Evolutionary conservation across 1,140 invertebrate genomes (phyloP).

Genomic region (Trachelipus rathkii): DNA sequence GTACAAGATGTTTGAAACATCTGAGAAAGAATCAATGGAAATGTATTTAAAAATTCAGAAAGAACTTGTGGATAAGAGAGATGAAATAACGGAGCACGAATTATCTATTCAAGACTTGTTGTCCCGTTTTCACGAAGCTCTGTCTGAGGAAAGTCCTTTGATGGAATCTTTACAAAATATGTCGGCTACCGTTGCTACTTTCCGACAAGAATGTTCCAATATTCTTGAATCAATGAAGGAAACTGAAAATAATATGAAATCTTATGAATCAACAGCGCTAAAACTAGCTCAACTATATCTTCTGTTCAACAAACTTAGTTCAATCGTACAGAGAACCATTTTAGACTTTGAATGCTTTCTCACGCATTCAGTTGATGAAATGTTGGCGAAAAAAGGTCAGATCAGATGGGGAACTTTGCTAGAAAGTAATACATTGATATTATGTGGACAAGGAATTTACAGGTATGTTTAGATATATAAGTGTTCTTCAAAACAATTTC

Average conservation of each 20-base stretch:
- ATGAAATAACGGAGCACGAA: constrained; percentile 30
- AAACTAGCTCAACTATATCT: constrained; percentile 33
- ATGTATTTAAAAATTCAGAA: constrained; percentile 29
- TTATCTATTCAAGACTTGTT: constrained; percentile 28
- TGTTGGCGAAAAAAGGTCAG: neutral
- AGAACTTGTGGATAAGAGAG: constrained; percentile 31
- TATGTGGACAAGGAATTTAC: neutral
- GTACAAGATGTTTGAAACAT: constrained; percentile 18
- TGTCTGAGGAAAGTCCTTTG: constrained; percentile 31
- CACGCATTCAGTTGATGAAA: neutral
- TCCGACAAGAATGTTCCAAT: constrained; percentile 28
- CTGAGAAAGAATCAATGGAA: constrained; percentile 29
- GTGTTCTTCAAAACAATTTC: too few relatives aligned
- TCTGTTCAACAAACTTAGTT: constrained; percentile 31
- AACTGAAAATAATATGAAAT: constrained; percentile 24
- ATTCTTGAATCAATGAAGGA: constrained; percentile 22
- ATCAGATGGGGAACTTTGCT: constrained; percentile 21
- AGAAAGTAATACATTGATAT: constrained; percentile 17
- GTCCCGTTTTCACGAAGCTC: constrained; percentile 36
- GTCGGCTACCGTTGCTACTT: constrained; percentile 28
- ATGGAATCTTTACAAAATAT: constrained; percentile 35
- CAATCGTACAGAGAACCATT: constrained; percentile 21
- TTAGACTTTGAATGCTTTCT: constrained; percentile 28
- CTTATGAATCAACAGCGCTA: constrained; percentile 29
- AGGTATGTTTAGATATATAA: neutral